Percentiles rank a stretch among this genome's conserved stretches.
Evolutionary conservation across 2,113 vertebrate genomes (phyloP).

Genomic region (Pituophis catenifer): DNA sequence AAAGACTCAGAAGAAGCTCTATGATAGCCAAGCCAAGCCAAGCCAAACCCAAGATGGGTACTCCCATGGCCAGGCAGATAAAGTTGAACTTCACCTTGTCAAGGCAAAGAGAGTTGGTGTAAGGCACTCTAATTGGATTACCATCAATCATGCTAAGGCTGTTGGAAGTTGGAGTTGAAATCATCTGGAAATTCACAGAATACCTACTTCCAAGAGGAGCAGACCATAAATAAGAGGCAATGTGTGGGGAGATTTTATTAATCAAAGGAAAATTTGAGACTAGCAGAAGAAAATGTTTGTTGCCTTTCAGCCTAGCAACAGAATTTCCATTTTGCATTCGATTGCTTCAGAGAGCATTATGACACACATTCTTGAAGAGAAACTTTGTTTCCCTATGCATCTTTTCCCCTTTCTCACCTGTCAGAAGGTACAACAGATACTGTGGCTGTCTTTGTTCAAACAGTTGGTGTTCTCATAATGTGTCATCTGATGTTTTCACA

Average conservation of each 20-base stretch:
- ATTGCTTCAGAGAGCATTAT: not conserved
- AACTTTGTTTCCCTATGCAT: not conserved
- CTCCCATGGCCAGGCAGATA: not conserved
- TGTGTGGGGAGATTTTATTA: not conserved
- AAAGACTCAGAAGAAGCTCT: not conserved
- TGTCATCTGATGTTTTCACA: not conserved
- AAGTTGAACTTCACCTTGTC: not conserved
- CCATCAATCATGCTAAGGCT: not conserved
- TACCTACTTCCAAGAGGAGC: not conserved
- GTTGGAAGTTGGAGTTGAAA: not conserved
- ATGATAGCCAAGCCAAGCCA: not conserved
- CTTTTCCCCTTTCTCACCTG: not conserved
- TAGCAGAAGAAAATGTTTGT: not conserved
- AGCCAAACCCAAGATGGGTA: not conserved
- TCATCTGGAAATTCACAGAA: not conserved
- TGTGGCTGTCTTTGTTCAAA: not conserved
- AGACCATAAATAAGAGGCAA: not conserved
- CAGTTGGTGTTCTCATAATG: not conserved
- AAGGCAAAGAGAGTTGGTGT: not conserved
- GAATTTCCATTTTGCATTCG: not conserved
- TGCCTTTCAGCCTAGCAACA: not conserved
- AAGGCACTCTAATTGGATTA: not conserved
- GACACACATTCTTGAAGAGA: not conserved
- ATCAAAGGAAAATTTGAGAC: not conserved
- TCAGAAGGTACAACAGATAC: not conserved